Percentiles rank a stretch among this genome's conserved stretches.
These are phyloP conservation scores for Eutrigla gurnardus DNA, from an alignment of 2,797 vertebrate genomes.

Conservation along the genomic window DNA sequence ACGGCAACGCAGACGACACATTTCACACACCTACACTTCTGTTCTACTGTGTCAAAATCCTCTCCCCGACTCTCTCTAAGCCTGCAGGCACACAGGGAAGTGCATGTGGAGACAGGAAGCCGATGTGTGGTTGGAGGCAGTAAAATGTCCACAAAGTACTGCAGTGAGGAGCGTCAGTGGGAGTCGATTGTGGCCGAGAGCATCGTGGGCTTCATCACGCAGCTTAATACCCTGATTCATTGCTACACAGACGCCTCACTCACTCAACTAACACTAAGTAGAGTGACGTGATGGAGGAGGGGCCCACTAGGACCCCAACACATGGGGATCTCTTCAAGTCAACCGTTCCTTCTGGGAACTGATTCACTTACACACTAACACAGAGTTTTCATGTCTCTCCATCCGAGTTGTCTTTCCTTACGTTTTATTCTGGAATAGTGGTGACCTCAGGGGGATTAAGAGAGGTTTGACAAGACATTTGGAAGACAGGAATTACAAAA, in stretches of 20 bases:
- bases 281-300: conserved; percentile 20
- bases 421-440: background rate
- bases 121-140: conserved; percentile 22
- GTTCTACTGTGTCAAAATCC: conserved; percentile 3
- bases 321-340: conserved; percentile 30
- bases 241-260: background rate
- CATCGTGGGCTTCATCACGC: conserved; percentile 16
- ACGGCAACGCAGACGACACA: background rate
- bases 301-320: conserved; percentile 15
- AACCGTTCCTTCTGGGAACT: conserved; percentile 12
- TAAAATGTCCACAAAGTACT: conserved; percentile 18
- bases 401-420: background rate
- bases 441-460: background rate
- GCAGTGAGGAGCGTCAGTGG: conserved; percentile 26
- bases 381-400: conserved; percentile 2
- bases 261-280: conserved; percentile 38
- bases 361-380: background rate
- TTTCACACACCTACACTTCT: background rate
- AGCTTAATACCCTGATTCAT: conserved; percentile 32
- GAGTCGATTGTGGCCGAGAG: conserved; percentile 30
- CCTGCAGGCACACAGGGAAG: background rate
- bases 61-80: background rate
- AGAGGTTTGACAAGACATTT: background rate
- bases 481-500: background rate
- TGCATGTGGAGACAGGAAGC: conserved; percentile 21